These are phyloP conservation scores for Chrysina gloriosa DNA, from an alignment of 2,888 invertebrate genomes.

Conservation along the genomic window DNA sequence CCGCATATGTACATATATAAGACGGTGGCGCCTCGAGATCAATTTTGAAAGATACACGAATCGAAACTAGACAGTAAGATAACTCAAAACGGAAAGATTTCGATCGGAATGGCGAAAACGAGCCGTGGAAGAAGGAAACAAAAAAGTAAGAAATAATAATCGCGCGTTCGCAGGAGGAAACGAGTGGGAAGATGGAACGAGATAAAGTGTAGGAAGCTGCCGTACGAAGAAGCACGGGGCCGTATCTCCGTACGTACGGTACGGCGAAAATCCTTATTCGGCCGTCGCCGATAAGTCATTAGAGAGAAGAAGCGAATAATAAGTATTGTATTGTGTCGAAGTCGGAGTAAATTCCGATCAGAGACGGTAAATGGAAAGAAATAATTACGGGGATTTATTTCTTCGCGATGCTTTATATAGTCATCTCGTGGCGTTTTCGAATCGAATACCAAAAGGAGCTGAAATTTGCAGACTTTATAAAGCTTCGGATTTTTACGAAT, in stretches of 20 bases:
- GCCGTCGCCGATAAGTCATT: slow-evolving; percentile 1
- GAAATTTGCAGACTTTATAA: too few species aligned
- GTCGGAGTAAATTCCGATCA: background rate
- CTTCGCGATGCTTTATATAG: background rate
- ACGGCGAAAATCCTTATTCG: background rate
- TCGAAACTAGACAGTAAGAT: background rate
- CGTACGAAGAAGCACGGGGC: background rate
- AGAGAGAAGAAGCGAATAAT: background rate
- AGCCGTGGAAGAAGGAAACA: slow-evolving; percentile 4
- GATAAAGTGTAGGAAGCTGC: slow-evolving; percentile 23
- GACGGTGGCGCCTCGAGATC: slow-evolving; percentile 9
- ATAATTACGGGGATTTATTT: background rate
- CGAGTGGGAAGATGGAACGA: slow-evolving; percentile 14
- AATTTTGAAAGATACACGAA: slow-evolving; percentile 12
- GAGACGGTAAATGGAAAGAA: background rate
- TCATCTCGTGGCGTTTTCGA: too few species aligned
- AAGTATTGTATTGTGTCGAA: background rate
- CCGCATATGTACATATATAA: too few species aligned
- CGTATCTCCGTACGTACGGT: background rate
- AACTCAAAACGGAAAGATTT: background rate
- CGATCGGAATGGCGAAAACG: slow-evolving; percentile 6
- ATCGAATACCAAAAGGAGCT: too few species aligned
- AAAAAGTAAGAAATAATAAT: too few species aligned
- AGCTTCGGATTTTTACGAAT: too few species aligned
- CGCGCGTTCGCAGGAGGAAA: slow-evolving; percentile 11